Percentiles rank a stretch among this genome's conserved stretches.
phyloP scores from a whole-genome alignment of 2,113 vertebrate species.

The Sebastes fasciatus region DNA sequence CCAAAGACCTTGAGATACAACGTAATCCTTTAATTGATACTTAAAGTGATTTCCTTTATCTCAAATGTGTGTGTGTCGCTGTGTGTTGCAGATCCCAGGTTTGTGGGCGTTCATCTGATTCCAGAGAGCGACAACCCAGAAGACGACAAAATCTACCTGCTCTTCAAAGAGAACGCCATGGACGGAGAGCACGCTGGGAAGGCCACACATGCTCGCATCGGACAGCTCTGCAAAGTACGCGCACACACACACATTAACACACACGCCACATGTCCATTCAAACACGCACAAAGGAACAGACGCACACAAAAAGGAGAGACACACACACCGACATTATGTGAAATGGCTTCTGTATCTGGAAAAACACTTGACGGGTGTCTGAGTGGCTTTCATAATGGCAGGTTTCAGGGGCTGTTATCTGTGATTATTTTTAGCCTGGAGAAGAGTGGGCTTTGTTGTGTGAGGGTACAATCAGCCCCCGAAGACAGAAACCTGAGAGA shows the following conservation, averaged over 20 bases:
- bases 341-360: conserved; percentile 59
- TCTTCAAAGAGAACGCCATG: conserved; percentile 97
- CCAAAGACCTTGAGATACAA: neutral
- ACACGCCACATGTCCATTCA: neutral
- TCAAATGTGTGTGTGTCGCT: conserved; percentile 16
- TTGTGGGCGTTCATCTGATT: conserved; percentile 92
- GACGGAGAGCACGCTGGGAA: conserved; percentile 97
- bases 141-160: conserved; percentile 98
- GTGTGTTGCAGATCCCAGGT: conserved; percentile 90
- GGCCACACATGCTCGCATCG: conserved; percentile 95
- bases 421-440: conserved; percentile 72
- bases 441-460: conserved; percentile 70
- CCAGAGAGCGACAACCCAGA: conserved; percentile 98
- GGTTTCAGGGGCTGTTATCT: conserved; percentile 66
- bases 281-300: conserved; percentile 20
- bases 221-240: conserved; percentile 96
- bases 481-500: conserved; percentile 74
- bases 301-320: conserved; percentile 35
- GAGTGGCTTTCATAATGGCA: conserved; percentile 64
- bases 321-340: conserved; percentile 19
- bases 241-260: conserved; percentile 7
- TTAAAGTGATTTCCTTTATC: neutral
- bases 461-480: conserved; percentile 24
- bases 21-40: neutral
- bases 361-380: conserved; percentile 62